These are phyloP conservation scores for Sceloporus undulatus DNA, from an alignment of 2,113 vertebrate genomes.

Conservation along the genomic window DNA sequence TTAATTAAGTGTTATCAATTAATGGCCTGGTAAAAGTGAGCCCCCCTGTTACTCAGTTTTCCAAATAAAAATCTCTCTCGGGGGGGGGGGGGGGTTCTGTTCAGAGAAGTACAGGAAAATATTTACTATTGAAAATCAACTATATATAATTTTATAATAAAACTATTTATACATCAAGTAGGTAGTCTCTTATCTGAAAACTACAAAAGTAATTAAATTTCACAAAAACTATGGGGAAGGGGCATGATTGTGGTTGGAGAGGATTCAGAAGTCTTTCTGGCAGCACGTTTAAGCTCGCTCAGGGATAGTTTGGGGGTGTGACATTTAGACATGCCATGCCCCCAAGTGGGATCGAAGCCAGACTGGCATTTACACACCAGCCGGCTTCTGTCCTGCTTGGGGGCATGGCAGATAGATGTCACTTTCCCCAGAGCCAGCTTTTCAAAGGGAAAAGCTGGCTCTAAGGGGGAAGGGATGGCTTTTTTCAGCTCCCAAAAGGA, in stretches of 20 bases:
- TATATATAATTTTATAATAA: neutral
- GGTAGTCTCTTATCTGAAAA: slow-evolving; percentile 4
- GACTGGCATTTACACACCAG: no score
- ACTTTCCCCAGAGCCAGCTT: no score
- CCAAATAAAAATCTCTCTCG: slow-evolving; percentile 46
- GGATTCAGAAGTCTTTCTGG: neutral
- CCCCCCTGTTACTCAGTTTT: slow-evolving; percentile 74
- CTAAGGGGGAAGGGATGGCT: no score
- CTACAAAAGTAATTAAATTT: neutral
- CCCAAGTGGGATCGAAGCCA: no score
- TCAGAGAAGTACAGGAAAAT: slow-evolving; percentile 42
- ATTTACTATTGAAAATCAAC: neutral
- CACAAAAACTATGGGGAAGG: slow-evolving; percentile 4
- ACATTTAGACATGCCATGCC: no score
- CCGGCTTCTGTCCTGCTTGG: no score
- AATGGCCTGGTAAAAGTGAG: slow-evolving; percentile 83
- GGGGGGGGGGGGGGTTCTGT: slow-evolving; percentile 15
- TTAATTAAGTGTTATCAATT: slow-evolving; percentile 90
- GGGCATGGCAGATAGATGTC: no score
- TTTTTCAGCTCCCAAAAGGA: no score
- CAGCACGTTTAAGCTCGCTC: no score
- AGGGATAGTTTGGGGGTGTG: no score
- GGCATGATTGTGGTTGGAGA: neutral
- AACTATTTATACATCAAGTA: slow-evolving; percentile 27
- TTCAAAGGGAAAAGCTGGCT: no score